Evolutionary conservation across 2,113 vertebrate genomes (phyloP).

Genomic region (Pseudois nayaur): DNA sequence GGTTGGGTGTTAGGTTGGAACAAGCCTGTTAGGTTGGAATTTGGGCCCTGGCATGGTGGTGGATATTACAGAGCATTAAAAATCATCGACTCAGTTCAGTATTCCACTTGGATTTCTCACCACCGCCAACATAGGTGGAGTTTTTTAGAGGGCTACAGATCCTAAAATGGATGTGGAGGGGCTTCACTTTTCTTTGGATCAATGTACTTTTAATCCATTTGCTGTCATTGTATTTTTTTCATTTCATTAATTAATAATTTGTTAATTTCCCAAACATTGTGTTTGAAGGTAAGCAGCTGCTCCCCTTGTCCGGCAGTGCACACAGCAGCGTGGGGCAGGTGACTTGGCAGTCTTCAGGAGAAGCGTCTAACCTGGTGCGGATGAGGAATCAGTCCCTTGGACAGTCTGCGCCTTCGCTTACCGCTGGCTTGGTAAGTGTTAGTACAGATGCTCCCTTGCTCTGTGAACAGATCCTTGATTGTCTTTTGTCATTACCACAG

Average conservation of each 20-base stretch:
- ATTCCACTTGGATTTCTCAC: background rate
- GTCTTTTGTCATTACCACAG: background rate
- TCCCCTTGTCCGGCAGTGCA: constrained; percentile 92
- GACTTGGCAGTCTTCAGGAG: constrained; percentile 87
- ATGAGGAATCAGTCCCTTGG: constrained; percentile 96
- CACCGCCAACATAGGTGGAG: background rate
- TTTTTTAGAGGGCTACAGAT: background rate
- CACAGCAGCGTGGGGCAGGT: constrained; percentile 91
- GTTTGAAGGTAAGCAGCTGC: constrained; percentile 93
- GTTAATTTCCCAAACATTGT: constrained; percentile 51
- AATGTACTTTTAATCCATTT: background rate
- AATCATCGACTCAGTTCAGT: background rate
- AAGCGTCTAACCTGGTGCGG: constrained; percentile 92
- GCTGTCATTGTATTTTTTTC: constrained; percentile 28
- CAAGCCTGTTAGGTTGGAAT: background rate
- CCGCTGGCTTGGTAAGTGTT: constrained; percentile 92
- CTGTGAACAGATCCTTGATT: background rate
- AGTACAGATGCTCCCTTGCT: background rate
- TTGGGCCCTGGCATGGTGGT: background rate
- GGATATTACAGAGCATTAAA: constrained; percentile 9
- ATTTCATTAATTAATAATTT: constrained; percentile 23
- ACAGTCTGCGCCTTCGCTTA: constrained; percentile 96
- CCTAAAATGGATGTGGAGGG: background rate
- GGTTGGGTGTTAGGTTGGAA: background rate
- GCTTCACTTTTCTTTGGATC: background rate